A percentile compares a stretch with the other conserved stretches of the same genome.
Evolutionary conservation across 2,888 invertebrate species (phyloP).

Genomic region (Lasioglossum villosulum): DNA sequence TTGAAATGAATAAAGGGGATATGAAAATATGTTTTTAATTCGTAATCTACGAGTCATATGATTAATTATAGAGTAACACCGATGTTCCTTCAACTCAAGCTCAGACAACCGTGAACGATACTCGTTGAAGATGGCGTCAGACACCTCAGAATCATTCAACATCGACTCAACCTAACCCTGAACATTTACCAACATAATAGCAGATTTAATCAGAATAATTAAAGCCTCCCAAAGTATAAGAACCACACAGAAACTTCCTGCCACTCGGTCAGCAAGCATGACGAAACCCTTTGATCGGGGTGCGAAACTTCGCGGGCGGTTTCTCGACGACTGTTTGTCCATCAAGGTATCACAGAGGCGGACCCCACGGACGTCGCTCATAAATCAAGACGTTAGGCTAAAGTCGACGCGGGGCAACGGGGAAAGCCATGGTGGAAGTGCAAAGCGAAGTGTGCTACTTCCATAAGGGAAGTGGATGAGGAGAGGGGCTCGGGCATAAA

Average conservation of each 20-base stretch:
- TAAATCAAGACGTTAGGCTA: slow-evolving; percentile 79
- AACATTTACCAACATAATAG: background rate
- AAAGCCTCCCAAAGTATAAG: background rate
- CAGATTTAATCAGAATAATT: background rate
- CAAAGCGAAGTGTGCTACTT: slow-evolving; percentile 76
- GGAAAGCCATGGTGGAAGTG: slow-evolving; percentile 67
- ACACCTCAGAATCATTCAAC: background rate
- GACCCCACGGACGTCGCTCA: slow-evolving; percentile 64
- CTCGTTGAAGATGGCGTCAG: background rate
- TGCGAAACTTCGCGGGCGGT: slow-evolving; percentile 6
- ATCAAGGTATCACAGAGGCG: slow-evolving; percentile 55
- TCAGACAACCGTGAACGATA: background rate
- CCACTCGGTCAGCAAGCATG: background rate
- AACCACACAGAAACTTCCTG: background rate
- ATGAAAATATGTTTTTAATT: background rate
- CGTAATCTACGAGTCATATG: background rate
- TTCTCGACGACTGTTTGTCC: slow-evolving; percentile 53
- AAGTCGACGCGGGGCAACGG: slow-evolving; percentile 71
- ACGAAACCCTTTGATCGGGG: background rate
- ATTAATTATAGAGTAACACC: background rate
- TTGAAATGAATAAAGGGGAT: background rate
- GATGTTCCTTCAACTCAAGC: background rate
- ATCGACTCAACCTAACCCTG: background rate
- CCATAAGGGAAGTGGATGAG: slow-evolving; percentile 77
- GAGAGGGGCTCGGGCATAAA: slow-evolving; percentile 75